phyloP scores from a whole-genome alignment of 2,797 vertebrate genomes.

The Aeoliscus strigatus region DNA sequence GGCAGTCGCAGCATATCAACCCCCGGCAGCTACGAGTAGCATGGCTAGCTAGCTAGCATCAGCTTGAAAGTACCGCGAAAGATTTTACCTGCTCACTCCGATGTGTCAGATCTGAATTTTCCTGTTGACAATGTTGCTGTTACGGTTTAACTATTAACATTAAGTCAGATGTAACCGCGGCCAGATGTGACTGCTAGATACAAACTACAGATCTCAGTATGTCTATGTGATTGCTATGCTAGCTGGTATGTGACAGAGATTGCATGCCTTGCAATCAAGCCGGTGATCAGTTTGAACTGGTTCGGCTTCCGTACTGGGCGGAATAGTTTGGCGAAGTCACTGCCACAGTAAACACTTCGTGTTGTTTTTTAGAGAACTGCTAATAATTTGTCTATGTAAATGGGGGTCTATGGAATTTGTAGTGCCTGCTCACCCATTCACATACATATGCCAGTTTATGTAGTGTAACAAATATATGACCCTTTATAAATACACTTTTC shows the following conservation, averaged over 20 bases:
- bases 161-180: slow-evolving; percentile 24
- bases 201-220: slow-evolving; percentile 29
- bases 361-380: too few species aligned
- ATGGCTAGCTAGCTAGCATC: slow-evolving; percentile 53
- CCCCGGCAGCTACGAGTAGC: slow-evolving; percentile 47
- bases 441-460: too few species aligned
- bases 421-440: too few species aligned
- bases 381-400: too few species aligned
- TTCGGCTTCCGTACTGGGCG: slow-evolving; percentile 72
- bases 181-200: slow-evolving; percentile 6
- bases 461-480: too few species aligned
- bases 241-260: slow-evolving; percentile 64
- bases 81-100: slow-evolving; percentile 70
- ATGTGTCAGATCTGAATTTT: slow-evolving; percentile 50
- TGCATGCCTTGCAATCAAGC: slow-evolving; percentile 69
- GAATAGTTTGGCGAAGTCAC: not conserved
- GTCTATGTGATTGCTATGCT: slow-evolving; percentile 43
- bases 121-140: slow-evolving; percentile 25
- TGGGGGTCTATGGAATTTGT: too few species aligned
- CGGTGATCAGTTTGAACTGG: slow-evolving; percentile 52
- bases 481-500: too few species aligned
- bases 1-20: slow-evolving; percentile 21
- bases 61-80: slow-evolving; percentile 71
- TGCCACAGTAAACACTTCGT: too few species aligned
- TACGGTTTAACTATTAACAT: slow-evolving; percentile 32